phyloP scores from a whole-genome alignment of 2,113 vertebrate genomes.

The Clarias macrocephalus region DNA sequence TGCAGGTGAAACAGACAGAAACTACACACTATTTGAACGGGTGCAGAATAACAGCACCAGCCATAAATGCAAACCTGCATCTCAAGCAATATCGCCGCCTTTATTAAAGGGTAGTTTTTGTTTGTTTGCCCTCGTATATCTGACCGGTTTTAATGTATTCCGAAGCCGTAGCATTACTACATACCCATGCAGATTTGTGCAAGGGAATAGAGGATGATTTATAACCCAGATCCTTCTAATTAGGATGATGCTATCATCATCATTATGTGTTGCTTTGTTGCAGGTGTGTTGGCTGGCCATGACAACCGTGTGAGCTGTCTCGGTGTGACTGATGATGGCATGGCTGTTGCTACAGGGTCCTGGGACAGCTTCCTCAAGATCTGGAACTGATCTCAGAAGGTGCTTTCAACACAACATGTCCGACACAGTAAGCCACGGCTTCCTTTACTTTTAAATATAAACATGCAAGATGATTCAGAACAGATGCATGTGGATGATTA shows the following conservation, averaged over 20 bases:
- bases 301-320: constrained; percentile 99
- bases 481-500: neutral
- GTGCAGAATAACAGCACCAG: neutral
- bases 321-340: constrained; percentile 97
- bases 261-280: constrained; percentile 8
- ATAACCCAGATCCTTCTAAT: neutral
- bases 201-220: neutral
- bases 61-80: neutral
- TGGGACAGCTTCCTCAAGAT: constrained; percentile 99
- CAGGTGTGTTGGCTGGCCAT: constrained; percentile 96
- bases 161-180: neutral
- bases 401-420: constrained; percentile 56
- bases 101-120: neutral
- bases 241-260: neutral
- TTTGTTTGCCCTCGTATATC: neutral
- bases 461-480: neutral
- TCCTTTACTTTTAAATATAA: neutral
- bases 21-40: neutral
- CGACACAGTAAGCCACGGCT: constrained; percentile 40
- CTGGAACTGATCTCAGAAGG: constrained; percentile 94
- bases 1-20: constrained; percentile 75
- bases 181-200: neutral
- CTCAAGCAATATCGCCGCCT: neutral
- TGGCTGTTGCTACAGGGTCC: constrained; percentile 98
- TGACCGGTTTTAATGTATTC: neutral